Evolutionary conservation across 2,888 invertebrate species (phyloP).

Genomic region (Portevinia maculata): DNA sequence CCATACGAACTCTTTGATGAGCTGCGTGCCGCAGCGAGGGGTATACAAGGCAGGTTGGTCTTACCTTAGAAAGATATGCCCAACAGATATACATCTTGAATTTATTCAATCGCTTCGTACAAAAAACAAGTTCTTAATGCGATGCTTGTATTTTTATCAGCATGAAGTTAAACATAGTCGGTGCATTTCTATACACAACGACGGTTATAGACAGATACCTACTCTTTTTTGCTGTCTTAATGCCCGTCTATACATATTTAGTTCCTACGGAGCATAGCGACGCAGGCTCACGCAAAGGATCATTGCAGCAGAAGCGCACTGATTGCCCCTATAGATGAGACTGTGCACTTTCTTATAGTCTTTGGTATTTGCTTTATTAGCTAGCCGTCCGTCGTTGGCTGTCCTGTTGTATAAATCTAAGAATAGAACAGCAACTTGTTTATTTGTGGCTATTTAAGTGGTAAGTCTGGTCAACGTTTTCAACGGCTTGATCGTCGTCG

Average conservation of each 20-base stretch:
- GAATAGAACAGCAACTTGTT: slow-evolving; percentile 71
- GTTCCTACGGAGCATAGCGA: slow-evolving; percentile 39
- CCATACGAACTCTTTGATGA: slow-evolving; percentile 70
- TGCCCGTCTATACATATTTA: slow-evolving; percentile 30
- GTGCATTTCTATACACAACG: slow-evolving; percentile 50
- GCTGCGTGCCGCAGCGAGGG: slow-evolving; percentile 52
- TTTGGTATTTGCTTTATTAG: slow-evolving; percentile 73
- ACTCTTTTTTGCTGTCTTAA: slow-evolving; percentile 2
- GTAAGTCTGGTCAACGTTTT: slow-evolving; percentile 61
- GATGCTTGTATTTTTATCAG: slow-evolving; percentile 73
- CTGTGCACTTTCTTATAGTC: slow-evolving; percentile 67
- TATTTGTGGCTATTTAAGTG: slow-evolving; percentile 63
- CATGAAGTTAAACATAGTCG: slow-evolving; percentile 71
- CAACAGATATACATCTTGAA: slow-evolving; percentile 71
- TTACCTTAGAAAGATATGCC: slow-evolving; percentile 72
- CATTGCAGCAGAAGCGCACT: slow-evolving; percentile 66
- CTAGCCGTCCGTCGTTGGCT: slow-evolving; percentile 22
- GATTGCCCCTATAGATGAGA: slow-evolving; percentile 72
- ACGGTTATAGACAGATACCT: slow-evolving; percentile 5
- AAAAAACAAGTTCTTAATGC: slow-evolving; percentile 73
- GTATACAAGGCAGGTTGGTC: slow-evolving; percentile 36
- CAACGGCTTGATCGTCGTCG: slow-evolving; percentile 13
- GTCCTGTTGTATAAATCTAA: slow-evolving; percentile 51
- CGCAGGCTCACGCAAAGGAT: slow-evolving; percentile 41
- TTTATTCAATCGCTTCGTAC: slow-evolving; percentile 71